A percentile compares a stretch with the other conserved stretches of the same genome.
These are phyloP conservation scores for Meliscaeva auricollis DNA, from an alignment of 2,888 invertebrate species.

Conservation along the genomic window DNA sequence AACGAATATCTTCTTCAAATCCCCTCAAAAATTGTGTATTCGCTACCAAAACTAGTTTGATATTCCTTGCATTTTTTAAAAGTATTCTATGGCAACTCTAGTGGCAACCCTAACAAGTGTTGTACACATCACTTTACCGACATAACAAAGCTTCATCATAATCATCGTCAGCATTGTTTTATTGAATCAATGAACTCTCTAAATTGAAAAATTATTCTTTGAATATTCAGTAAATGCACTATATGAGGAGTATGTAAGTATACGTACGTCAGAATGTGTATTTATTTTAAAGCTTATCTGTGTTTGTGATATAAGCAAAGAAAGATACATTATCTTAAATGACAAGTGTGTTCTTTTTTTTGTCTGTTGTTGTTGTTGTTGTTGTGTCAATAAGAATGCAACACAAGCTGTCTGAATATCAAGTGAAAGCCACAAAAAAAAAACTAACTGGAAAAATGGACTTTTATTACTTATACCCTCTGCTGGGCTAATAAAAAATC, in stretches of 20 bases:
- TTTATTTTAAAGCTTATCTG: constrained; percentile 34
- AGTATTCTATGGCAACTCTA: background rate
- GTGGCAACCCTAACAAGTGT: constrained; percentile 21
- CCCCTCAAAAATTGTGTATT: too few relatives aligned
- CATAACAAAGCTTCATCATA: background rate
- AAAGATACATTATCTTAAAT: constrained; percentile 28
- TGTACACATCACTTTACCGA: constrained; percentile 28
- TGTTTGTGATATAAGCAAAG: constrained; percentile 22
- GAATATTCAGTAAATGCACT: constrained; percentile 54
- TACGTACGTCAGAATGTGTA: too few relatives aligned
- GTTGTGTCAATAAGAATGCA: constrained; percentile 10
- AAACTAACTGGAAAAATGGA: background rate
- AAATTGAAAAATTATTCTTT: constrained; percentile 71
- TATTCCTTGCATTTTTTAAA: too few relatives aligned
- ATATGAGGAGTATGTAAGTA: constrained; percentile 29
- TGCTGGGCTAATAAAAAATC: background rate
- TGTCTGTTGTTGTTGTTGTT: background rate
- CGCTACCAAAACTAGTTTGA: too few relatives aligned
- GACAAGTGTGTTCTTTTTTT: background rate
- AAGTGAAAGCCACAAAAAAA: background rate
- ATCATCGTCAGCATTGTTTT: constrained; percentile 55
- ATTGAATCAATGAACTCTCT: constrained; percentile 76
- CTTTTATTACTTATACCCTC: background rate
- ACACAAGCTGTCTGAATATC: background rate
- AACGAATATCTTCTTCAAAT: too few relatives aligned